Evolutionary conservation across 2,113 vertebrate species (phyloP).

Genomic region (Ivindomyrus marchei): DNA sequence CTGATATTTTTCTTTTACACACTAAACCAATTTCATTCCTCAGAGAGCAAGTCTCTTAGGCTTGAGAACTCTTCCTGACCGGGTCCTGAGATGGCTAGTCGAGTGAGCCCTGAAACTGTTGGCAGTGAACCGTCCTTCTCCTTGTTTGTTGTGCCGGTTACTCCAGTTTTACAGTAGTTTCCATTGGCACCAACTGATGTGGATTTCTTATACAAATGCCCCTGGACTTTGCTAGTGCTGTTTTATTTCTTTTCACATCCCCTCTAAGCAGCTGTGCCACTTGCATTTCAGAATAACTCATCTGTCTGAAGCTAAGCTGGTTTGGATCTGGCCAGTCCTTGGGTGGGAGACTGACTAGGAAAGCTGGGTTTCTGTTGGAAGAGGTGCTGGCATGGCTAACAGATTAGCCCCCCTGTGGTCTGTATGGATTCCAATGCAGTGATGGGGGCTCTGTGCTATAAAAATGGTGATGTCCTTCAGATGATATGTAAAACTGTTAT

Average conservation of each 20-base stretch:
- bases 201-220: background rate
- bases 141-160: background rate
- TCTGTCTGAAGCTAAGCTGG: background rate
- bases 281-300: background rate
- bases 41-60: background rate
- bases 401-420: background rate
- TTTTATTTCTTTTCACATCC: background rate
- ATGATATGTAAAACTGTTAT: background rate
- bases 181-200: background rate
- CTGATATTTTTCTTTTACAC: background rate
- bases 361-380: background rate
- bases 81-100: background rate
- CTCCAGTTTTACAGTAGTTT: background rate
- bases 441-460: background rate
- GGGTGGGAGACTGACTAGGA: background rate
- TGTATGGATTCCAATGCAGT: background rate
- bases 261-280: background rate
- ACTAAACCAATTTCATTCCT: background rate
- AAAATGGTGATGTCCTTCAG: background rate
- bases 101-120: background rate
- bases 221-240: background rate
- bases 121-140: background rate
- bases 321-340: background rate
- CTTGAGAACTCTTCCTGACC: background rate
- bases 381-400: background rate